Conservation (phyloP, 2,888 invertebrate species). For the Iphiclides podalirius region DNA sequence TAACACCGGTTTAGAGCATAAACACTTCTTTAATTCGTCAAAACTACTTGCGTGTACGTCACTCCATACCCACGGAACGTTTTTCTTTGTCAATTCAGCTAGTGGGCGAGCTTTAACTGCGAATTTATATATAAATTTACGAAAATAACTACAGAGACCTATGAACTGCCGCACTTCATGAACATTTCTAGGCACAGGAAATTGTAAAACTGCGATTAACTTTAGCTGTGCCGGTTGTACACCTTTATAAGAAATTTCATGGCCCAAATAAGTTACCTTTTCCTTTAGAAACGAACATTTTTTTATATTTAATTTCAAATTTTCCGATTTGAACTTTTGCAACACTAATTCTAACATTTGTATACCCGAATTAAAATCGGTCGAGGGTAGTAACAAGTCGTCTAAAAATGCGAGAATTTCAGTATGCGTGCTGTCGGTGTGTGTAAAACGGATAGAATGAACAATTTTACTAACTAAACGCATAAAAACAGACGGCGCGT, state of each 20-base stretch:
- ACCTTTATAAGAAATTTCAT: too few species aligned
- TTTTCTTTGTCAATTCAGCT: too few species aligned
- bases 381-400: conserved; percentile 23
- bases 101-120: too few species aligned
- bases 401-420: conserved; percentile 22
- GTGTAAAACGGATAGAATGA: conserved; percentile 6
- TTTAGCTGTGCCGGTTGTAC: conserved; percentile 31
- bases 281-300: conserved; percentile 34
- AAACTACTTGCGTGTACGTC: background rate
- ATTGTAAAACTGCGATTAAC: conserved; percentile 27
- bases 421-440: background rate
- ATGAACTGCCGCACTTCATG: background rate
- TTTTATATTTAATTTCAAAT: conserved; percentile 32
- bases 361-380: conserved; percentile 25
- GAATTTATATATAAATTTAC: too few species aligned
- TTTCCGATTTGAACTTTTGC: conserved; percentile 19
- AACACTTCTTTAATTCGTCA: too few species aligned
- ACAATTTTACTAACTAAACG: conserved; percentile 26
- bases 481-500: conserved; percentile 31
- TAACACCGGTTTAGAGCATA: conserved; percentile 28
- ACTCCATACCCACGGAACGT: too few species aligned
- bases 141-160: too few species aligned
- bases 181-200: conserved; percentile 30
- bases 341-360: conserved; percentile 23
- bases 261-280: conserved; percentile 25